Conservation (phyloP, 2,113 vertebrate species). For the Salvator merianae region DNA sequence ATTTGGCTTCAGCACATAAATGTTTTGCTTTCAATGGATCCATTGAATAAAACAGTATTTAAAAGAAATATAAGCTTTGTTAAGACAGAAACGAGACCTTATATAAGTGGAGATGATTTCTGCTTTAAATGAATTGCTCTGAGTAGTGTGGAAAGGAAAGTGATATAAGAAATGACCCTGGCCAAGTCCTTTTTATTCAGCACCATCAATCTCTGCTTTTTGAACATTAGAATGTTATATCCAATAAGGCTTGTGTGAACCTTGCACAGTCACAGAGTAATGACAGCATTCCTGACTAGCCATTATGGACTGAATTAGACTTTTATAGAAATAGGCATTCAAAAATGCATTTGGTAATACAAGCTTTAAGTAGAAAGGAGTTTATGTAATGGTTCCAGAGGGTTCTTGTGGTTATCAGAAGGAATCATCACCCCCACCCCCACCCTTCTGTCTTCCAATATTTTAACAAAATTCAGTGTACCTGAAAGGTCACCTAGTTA, state of each 20-base stretch:
- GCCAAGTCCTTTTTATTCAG: slow-evolving; percentile 28
- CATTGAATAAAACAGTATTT: background rate
- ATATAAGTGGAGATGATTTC: background rate
- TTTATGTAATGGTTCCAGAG: background rate
- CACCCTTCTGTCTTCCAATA: background rate
- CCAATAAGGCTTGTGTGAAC: slow-evolving; percentile 11
- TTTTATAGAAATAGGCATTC: background rate
- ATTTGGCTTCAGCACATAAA: background rate
- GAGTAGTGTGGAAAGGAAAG: background rate
- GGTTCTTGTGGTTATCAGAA: slow-evolving; percentile 10
- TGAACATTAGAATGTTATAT: slow-evolving; percentile 10
- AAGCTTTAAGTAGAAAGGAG: background rate
- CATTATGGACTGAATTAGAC: slow-evolving; percentile 26
- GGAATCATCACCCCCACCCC: background rate
- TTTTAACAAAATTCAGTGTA: background rate
- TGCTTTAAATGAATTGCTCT: slow-evolving; percentile 6
- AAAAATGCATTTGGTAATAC: slow-evolving; percentile 1
- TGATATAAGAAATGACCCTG: slow-evolving; percentile 3
- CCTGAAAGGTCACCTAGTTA: slow-evolving; percentile 16
- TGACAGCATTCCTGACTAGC: background rate
- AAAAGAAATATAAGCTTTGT: slow-evolving; percentile 13
- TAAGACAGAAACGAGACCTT: slow-evolving; percentile 5
- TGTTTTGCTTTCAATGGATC: background rate
- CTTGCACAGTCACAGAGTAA: background rate
- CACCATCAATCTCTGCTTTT: slow-evolving; percentile 11